phyloP scores from a whole-genome alignment of 2,113 vertebrate genomes.

The Hydrolagus affinis region DNA sequence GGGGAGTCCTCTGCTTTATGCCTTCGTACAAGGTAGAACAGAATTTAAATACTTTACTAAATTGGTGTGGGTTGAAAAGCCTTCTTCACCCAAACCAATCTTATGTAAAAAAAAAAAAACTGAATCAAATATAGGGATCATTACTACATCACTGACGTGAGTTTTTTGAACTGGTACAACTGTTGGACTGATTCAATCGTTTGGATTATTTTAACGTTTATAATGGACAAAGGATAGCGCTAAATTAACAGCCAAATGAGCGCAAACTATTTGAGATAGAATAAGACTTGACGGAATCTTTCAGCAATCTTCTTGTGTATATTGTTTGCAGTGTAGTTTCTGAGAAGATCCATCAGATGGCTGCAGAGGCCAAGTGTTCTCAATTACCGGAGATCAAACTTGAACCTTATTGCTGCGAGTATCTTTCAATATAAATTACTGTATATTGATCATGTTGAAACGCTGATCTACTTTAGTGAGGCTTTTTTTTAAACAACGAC shows the following conservation, averaged over 20 bases:
- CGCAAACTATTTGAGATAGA: background rate
- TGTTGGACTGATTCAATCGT: no score
- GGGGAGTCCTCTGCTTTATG: conserved; percentile 85
- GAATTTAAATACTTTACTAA: background rate
- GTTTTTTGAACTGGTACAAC: no score
- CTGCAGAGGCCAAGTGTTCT: conserved; percentile 50
- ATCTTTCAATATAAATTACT: background rate
- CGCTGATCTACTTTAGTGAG: background rate
- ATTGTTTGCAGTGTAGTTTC: conserved; percentile 41
- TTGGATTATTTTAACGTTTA: no score
- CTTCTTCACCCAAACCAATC: no score
- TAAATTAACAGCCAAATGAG: background rate
- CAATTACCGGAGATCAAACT: background rate
- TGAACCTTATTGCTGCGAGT: background rate
- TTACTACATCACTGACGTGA: no score
- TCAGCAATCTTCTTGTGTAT: background rate
- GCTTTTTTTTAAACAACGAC: background rate
- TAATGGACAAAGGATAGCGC: no score
- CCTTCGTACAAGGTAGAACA: conserved; percentile 87
- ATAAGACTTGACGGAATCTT: background rate
- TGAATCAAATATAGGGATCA: no score
- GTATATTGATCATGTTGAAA: background rate
- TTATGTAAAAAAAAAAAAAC: no score
- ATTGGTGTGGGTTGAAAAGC: no score
- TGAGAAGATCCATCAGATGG: conserved; percentile 52